Evolutionary conservation across 1,140 invertebrate species (phyloP).

Genomic region (Sinella curviseta): DNA sequence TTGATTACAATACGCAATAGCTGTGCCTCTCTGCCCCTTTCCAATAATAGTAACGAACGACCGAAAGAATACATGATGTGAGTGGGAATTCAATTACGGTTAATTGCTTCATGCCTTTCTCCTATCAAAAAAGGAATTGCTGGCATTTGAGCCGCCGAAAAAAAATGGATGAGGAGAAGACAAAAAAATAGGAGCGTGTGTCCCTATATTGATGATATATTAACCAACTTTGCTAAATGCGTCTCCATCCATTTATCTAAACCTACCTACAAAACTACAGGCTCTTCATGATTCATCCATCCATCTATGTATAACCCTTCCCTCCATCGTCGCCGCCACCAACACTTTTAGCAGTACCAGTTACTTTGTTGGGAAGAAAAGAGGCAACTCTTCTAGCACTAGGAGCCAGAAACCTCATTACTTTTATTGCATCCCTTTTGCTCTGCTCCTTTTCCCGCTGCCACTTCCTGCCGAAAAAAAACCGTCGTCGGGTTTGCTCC

Average conservation of each 20-base stretch:
- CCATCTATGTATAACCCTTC: neutral
- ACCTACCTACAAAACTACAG: too few relatives aligned
- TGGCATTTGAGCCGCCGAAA: neutral
- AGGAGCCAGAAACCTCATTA: slow-evolving; percentile 14
- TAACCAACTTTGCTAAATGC: neutral
- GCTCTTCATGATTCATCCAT: neutral
- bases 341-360: too few relatives aligned
- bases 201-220: neutral
- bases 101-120: neutral
- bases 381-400: too few relatives aligned
- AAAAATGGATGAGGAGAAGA: neutral
- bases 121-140: neutral
- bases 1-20: too few relatives aligned
- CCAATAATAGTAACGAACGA: too few relatives aligned
- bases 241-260: neutral
- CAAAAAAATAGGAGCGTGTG: neutral
- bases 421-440: slow-evolving; percentile 3
- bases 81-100: neutral
- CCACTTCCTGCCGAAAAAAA: neutral
- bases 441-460: neutral
- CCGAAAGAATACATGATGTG: too few relatives aligned
- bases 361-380: too few relatives aligned
- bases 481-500: too few relatives aligned
- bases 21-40: too few relatives aligned
- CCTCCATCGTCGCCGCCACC: neutral